These are phyloP conservation scores for Penelope pileata DNA, from an alignment of 2,113 vertebrate species.

Conservation along the genomic window DNA sequence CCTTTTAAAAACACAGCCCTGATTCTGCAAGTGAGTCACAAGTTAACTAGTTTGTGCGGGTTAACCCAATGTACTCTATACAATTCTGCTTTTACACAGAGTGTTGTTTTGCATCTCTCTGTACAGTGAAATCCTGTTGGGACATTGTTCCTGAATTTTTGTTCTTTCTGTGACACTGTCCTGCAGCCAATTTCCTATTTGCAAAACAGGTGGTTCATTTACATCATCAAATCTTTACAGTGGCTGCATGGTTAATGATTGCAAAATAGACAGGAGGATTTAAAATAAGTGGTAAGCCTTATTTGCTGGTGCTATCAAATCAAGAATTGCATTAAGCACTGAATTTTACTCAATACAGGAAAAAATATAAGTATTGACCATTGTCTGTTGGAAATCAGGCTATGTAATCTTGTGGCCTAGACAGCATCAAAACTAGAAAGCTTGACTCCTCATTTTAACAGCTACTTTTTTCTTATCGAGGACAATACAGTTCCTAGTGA, in stretches of 20 bases:
- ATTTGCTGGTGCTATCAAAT: not conserved
- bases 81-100: not conserved
- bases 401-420: not conserved
- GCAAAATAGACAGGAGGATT: not conserved
- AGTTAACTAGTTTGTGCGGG: not conserved
- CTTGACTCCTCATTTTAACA: not conserved
- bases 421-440: not conserved
- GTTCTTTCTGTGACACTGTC: not conserved
- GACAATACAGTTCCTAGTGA: not conserved
- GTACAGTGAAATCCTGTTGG: not conserved
- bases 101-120: not conserved
- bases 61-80: not conserved
- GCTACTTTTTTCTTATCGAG: not conserved
- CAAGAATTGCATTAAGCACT: not conserved
- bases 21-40: not conserved
- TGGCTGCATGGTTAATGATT: conserved; percentile 13
- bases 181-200: not conserved
- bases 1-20: not conserved
- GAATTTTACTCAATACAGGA: not conserved
- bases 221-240: not conserved
- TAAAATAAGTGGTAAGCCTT: not conserved
- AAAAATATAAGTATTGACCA: not conserved
- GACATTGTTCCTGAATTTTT: not conserved
- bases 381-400: not conserved
- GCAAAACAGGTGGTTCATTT: not conserved